These are phyloP conservation scores for Nothocercus julius DNA, from an alignment of 2,113 vertebrate species.

Conservation along the genomic window DNA sequence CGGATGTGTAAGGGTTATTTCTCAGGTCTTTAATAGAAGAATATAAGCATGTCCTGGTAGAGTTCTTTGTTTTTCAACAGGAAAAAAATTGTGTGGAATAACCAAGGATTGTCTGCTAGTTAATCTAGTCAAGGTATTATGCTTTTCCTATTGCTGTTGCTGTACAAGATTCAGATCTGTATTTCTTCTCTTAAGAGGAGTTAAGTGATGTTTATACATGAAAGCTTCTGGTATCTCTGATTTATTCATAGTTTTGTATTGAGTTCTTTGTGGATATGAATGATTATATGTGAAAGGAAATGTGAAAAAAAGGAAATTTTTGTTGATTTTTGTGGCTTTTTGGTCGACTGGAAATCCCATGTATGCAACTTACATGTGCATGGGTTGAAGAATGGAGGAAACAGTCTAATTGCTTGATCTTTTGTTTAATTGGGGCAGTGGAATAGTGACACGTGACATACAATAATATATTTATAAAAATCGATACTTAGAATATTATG, in stretches of 20 bases:
- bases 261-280: neutral
- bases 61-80: too few species aligned
- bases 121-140: neutral
- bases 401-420: neutral
- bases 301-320: neutral
- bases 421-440: neutral
- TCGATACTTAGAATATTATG: neutral
- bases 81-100: neutral
- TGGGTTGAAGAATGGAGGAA: neutral
- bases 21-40: neutral
- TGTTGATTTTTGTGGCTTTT: neutral
- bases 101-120: neutral
- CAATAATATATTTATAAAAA: neutral
- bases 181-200: neutral
- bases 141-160: neutral
- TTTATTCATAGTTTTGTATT: neutral
- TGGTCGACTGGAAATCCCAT: neutral
- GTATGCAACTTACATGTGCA: neutral
- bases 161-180: neutral
- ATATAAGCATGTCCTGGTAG: too few species aligned
- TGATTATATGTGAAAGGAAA: neutral
- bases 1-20: neutral
- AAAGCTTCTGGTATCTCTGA: neutral
- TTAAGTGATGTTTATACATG: neutral
- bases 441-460: neutral